Evolutionary conservation across 2,113 vertebrate species (phyloP).

Genomic region (Mustela lutreola): DNA sequence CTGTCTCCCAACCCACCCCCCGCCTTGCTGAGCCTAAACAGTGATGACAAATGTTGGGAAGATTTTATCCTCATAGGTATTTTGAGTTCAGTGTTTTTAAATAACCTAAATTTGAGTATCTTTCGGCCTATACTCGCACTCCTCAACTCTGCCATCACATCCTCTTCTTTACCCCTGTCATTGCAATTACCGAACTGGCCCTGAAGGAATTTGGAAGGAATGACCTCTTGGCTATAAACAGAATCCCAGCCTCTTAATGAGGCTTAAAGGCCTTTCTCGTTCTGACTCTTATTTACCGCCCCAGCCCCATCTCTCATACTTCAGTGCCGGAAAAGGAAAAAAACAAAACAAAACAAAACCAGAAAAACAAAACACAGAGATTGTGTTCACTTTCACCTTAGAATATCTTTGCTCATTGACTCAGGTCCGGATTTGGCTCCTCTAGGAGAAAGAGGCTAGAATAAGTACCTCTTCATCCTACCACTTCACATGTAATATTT

Average conservation of each 20-base stretch:
- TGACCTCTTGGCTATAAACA: background rate
- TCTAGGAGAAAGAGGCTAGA: background rate
- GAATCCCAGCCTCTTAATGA: background rate
- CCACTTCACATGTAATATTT: background rate
- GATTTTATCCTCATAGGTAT: background rate
- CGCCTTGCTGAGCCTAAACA: background rate
- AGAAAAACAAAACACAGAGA: background rate
- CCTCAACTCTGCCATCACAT: background rate
- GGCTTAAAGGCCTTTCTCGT: background rate
- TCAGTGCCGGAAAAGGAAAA: background rate
- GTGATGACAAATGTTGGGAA: background rate
- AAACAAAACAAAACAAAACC: background rate
- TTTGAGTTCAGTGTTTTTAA: slow-evolving; percentile 2
- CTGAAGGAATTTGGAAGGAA: background rate
- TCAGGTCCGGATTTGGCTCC: background rate
- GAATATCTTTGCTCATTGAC: background rate
- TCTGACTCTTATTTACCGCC: background rate
- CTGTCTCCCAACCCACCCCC: background rate
- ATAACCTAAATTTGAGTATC: background rate
- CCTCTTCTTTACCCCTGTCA: background rate
- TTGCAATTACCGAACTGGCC: background rate
- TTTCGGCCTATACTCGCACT: background rate
- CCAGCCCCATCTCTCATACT: background rate
- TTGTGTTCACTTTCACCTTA: background rate
- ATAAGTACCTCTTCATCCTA: background rate